Evolutionary conservation across 2,113 vertebrate genomes (phyloP).

Genomic region (Gymnocephalus cernua): DNA sequence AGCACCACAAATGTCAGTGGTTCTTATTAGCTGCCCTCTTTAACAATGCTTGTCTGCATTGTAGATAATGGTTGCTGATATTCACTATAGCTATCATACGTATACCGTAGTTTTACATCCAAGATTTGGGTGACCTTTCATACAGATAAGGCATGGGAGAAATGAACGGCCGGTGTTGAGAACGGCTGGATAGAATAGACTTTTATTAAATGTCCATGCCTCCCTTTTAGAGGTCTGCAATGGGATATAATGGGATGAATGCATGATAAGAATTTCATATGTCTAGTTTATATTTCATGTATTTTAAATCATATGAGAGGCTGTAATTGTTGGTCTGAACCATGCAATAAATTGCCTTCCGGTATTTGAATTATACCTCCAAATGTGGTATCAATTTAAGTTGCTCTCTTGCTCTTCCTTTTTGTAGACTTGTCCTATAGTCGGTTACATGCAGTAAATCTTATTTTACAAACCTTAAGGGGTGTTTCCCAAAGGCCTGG

Average conservation of each 20-base stretch:
- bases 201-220: neutral
- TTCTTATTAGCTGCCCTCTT: slow-evolving; percentile 19
- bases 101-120: neutral
- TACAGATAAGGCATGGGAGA: neutral
- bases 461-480: neutral
- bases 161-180: neutral
- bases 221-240: neutral
- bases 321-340: neutral
- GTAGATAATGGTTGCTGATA: slow-evolving; percentile 11
- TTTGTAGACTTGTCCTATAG: neutral
- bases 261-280: neutral
- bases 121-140: neutral
- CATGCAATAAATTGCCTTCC: neutral
- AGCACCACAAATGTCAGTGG: slow-evolving; percentile 16
- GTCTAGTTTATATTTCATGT: neutral
- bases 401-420: neutral
- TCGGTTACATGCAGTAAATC: neutral
- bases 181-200: neutral
- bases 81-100: neutral
- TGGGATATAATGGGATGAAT: neutral
- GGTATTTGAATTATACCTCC: neutral
- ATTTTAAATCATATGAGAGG: neutral
- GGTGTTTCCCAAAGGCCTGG: neutral
- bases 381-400: neutral
- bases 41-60: slow-evolving; percentile 18